These are phyloP conservation scores for Seriola quinqueradiata DNA, from an alignment of 2,113 vertebrate species.

Conservation along the genomic window DNA sequence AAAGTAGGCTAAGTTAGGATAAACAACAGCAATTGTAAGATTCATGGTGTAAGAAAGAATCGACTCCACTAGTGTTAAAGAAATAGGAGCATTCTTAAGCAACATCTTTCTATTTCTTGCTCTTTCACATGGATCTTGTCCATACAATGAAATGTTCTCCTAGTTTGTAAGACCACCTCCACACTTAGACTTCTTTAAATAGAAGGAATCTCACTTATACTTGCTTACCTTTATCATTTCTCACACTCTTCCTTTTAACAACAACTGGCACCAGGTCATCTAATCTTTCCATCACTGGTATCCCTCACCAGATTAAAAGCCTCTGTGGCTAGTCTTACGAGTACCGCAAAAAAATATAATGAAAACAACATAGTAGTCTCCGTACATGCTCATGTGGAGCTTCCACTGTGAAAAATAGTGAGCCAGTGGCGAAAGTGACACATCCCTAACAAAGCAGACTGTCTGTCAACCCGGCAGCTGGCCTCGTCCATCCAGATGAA, in stretches of 20 bases:
- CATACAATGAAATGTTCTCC: neutral
- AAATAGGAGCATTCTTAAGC: neutral
- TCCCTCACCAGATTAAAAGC: slow-evolving; percentile 5
- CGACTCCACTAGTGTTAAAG: too few relatives aligned
- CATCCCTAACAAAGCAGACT: slow-evolving; percentile 27
- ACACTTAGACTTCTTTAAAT: neutral
- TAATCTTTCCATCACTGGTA: slow-evolving; percentile 58
- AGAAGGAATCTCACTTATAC: neutral
- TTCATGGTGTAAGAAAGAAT: too few relatives aligned
- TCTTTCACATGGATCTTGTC: neutral
- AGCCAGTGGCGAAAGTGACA: slow-evolving; percentile 35
- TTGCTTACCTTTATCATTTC: slow-evolving; percentile 70
- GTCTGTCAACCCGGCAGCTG: neutral
- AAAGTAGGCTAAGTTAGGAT: neutral
- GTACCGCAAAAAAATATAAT: neutral
- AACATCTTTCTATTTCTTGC: neutral
- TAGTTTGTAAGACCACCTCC: neutral
- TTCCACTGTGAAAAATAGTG: slow-evolving; percentile 28
- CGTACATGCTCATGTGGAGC: neutral
- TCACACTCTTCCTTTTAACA: slow-evolving; percentile 51
- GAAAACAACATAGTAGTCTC: neutral
- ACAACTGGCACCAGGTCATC: slow-evolving; percentile 20
- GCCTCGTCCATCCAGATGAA: slow-evolving; percentile 10
- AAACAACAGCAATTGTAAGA: too few relatives aligned
- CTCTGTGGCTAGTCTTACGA: neutral